phyloP scores from a whole-genome alignment of 1,140 invertebrate genomes.

The Drosophila kepulauana region DNA sequence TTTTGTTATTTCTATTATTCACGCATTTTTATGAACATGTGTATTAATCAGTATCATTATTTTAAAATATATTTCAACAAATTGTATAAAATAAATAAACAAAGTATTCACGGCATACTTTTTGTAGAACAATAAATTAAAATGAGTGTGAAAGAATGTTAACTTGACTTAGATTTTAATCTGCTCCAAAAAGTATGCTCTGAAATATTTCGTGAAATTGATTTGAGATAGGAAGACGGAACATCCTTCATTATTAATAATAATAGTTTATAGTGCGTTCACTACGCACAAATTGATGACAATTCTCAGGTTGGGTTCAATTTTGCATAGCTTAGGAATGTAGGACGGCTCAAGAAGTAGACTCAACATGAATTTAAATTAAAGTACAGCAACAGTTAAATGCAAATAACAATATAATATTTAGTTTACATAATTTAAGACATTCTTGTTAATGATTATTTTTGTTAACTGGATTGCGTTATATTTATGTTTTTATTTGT shows the following conservation, averaged over 20 bases:
- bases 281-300: not conserved
- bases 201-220: not conserved
- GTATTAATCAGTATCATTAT: not conserved
- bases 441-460: not conserved
- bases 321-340: not conserved
- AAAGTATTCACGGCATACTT: conserved; percentile 11
- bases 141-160: not conserved
- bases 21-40: not conserved
- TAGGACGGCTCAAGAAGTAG: conserved; percentile 13
- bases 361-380: not conserved
- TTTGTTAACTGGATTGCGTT: conserved; percentile 39
- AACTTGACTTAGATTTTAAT: not conserved
- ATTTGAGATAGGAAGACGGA: not conserved
- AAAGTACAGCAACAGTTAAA: conserved; percentile 16
- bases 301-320: not conserved
- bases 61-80: not conserved
- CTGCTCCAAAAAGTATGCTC: conserved; percentile 2
- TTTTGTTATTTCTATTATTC: not conserved
- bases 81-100: not conserved
- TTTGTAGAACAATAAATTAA: not conserved
- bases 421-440: not conserved
- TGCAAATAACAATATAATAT: conserved; percentile 17
- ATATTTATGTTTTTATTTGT: not conserved
- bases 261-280: not conserved
- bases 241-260: not conserved